Percentiles rank a stretch among this genome's conserved stretches.
Evolutionary conservation across 2,888 invertebrate genomes (phyloP).

Genomic region (Ophion ellenae): DNA sequence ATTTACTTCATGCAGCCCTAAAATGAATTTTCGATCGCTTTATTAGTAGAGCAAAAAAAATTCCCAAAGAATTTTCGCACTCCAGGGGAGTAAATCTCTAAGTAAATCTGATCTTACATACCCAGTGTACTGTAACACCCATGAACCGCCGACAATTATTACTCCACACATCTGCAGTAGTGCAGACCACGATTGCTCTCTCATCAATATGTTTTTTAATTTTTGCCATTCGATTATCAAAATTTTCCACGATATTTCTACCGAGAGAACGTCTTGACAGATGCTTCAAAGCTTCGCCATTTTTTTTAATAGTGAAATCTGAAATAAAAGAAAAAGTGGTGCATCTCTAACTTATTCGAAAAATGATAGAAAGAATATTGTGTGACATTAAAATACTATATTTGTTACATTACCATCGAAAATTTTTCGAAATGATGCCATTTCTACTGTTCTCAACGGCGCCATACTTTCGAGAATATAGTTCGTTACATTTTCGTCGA

Average conservation of each 20-base stretch:
- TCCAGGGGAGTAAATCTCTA: not conserved
- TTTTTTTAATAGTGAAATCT: slow-evolving; percentile 7
- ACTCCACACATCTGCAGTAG: slow-evolving; percentile 26
- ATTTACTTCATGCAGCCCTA: no score
- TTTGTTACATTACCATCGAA: no score
- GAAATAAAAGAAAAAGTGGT: slow-evolving; percentile 1
- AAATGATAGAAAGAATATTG: no score
- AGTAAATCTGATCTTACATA: slow-evolving; percentile 6
- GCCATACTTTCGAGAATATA: no score
- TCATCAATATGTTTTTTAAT: slow-evolving; percentile 17
- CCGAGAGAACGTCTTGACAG: slow-evolving; percentile 25
- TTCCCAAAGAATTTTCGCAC: not conserved
- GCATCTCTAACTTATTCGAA: no score
- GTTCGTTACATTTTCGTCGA: no score
- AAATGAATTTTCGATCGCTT: no score
- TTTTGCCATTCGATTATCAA: slow-evolving; percentile 26
- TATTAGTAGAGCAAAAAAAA: no score
- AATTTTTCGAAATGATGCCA: no score
- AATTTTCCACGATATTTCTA: slow-evolving; percentile 19
- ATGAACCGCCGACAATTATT: slow-evolving; percentile 20
- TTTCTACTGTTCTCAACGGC: no score
- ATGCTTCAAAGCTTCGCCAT: slow-evolving; percentile 22
- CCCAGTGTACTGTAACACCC: slow-evolving; percentile 27
- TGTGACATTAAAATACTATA: no score
- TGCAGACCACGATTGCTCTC: slow-evolving; percentile 9